Evolutionary conservation across 2,888 invertebrate genomes (phyloP).

Genomic region (Sinopyrophorus schimmeli): DNA sequence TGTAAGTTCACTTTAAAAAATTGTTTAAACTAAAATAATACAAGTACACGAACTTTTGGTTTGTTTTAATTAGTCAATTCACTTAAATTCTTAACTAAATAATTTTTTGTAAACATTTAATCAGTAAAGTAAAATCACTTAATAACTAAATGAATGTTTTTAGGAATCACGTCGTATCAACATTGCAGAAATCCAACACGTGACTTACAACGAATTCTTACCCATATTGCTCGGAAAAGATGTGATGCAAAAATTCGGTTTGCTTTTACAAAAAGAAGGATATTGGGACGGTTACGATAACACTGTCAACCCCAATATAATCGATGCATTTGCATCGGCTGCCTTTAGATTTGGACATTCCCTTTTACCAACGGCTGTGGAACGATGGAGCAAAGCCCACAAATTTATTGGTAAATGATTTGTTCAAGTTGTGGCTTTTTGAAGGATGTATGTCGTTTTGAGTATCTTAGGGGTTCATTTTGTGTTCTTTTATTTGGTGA

Average conservation of each 20-base stretch:
- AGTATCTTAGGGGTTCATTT: too few relatives aligned
- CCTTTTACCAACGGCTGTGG: constrained; percentile 84
- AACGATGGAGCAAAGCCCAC: constrained; percentile 93
- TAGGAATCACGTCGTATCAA: constrained; percentile 79
- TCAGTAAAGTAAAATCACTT: background rate
- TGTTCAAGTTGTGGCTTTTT: too few relatives aligned
- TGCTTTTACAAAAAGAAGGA: constrained; percentile 79
- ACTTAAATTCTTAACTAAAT: too few relatives aligned
- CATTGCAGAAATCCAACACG: constrained; percentile 85
- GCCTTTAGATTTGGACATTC: constrained; percentile 93
- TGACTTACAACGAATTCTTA: constrained; percentile 88
- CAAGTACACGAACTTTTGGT: too few relatives aligned
- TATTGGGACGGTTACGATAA: constrained; percentile 85
- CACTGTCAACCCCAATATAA: constrained; percentile 83
- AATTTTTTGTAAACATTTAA: background rate
- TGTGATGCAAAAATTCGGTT: constrained; percentile 88
- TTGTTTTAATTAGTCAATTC: too few relatives aligned
- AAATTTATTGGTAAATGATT: constrained; percentile 78
- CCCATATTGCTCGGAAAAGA: constrained; percentile 88
- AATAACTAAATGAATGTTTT: constrained; percentile 26
- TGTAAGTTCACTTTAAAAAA: too few relatives aligned
- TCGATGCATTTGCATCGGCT: constrained; percentile 88
- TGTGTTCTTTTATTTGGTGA: too few relatives aligned
- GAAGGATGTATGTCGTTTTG: too few relatives aligned
- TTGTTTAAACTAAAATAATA: too few relatives aligned